These are phyloP conservation scores for Orestias chungarensis DNA, from an alignment of 2,797 vertebrate species.

Conservation along the genomic window DNA sequence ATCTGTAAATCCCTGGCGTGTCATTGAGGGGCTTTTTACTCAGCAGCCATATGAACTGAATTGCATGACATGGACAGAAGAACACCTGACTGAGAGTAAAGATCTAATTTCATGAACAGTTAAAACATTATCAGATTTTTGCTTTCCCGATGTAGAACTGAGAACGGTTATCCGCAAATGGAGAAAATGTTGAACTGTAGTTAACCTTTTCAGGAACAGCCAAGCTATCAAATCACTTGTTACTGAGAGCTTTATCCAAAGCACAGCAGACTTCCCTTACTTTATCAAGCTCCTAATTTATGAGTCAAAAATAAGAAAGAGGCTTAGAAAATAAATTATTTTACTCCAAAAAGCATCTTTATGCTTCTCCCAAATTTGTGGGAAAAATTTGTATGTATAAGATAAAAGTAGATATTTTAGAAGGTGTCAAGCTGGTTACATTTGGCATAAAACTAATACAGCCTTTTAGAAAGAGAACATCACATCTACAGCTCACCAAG, in stretches of 20 bases:
- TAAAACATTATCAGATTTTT: not conserved
- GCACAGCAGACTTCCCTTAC: not conserved
- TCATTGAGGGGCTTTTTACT: slow-evolving; percentile 38
- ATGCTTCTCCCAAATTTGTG: not conserved
- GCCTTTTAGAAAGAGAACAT: not conserved
- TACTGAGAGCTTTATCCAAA: not conserved
- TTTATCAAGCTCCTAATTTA: not conserved
- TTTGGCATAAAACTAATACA: not conserved
- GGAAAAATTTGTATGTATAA: not conserved
- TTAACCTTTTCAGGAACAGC: not conserved
- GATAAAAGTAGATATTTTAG: not conserved
- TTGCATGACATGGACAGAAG: slow-evolving; percentile 5
- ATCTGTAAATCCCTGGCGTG: slow-evolving; percentile 50
- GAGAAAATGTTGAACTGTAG: not conserved
- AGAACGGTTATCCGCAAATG: not conserved
- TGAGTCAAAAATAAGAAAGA: not conserved
- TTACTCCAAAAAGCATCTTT: not conserved
- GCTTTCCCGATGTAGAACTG: not conserved
- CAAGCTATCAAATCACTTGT: not conserved
- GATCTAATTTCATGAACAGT: not conserved
- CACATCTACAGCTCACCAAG: not conserved
- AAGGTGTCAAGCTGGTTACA: not conserved
- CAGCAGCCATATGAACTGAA: slow-evolving; percentile 9
- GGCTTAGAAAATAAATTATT: not conserved
- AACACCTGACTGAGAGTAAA: slow-evolving; percentile 1